Percentiles rank a stretch among this genome's conserved stretches.
These are phyloP conservation scores for Gymnopithys bicolor DNA, from an alignment of 2,797 vertebrate species.

Conservation along the genomic window DNA sequence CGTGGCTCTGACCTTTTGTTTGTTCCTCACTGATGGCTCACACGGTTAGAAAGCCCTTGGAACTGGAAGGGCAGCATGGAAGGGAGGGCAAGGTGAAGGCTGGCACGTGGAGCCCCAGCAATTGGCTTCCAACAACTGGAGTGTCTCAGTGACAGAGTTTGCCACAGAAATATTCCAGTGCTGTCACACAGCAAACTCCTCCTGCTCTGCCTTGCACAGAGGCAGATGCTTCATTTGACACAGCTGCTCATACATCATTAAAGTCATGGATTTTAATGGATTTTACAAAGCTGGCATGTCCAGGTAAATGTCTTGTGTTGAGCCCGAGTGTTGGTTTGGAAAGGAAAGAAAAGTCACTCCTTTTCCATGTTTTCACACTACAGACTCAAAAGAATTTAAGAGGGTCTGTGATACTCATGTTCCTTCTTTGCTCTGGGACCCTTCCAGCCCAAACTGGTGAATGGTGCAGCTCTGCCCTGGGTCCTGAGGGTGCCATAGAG, in stretches of 20 bases:
- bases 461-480: background rate
- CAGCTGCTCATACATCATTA: background rate
- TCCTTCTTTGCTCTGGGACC: background rate
- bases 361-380: background rate
- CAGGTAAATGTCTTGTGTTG: background rate
- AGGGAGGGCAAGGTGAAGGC: background rate
- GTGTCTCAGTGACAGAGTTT: background rate
- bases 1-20: background rate
- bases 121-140: background rate
- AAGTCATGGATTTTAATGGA: background rate
- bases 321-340: background rate
- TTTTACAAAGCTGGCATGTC: background rate
- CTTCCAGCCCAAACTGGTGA: background rate
- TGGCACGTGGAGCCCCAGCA: background rate
- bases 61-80: too few species aligned
- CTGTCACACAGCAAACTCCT: background rate
- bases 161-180: background rate
- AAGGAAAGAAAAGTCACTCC: background rate
- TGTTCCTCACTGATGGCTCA: background rate
- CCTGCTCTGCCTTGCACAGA: rapidly evolving
- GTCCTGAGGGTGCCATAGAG: background rate
- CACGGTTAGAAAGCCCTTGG: background rate
- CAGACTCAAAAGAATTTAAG: background rate
- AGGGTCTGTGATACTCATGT: background rate
- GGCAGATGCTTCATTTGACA: background rate